Base-by-base conservation (phyloP, 1,140 invertebrate genomes). In the Cherax quadricarinatus region DNA sequence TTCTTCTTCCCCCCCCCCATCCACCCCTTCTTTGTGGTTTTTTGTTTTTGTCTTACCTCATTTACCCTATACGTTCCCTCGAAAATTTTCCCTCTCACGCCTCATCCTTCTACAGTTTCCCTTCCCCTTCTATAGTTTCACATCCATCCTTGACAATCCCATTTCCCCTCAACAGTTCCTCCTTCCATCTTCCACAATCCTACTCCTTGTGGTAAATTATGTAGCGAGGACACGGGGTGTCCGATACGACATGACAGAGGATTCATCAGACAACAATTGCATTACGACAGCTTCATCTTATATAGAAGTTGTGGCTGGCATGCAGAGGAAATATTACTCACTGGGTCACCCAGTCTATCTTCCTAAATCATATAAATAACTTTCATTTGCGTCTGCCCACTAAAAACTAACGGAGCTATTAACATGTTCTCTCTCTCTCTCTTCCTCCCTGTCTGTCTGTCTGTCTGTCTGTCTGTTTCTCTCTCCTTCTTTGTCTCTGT, bases 311-410 rank as follows among this genome's bases (percentile, higher is more conserved):
- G 18, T 21, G 53, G 51, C 57, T 93, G 88, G 87, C 92, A 93
- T 86, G 92, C 83, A 41, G 75, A 30, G 80, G 75, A 86, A 89
- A 86, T 89, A 89, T 89, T 86, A 89, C 75, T 93, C 88, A 79
- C 84, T 79, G 62, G 81, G 82, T 86, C 88, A 89, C 80, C 48
- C 70, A 24, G 73, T 93, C 87, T 41, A 89, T 92, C 86, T 92
- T 70, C 83, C 84, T 88, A 88, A 88, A 92, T 88, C 81, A 92
- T 41, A 92, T 30, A 88, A 88, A 92, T 78, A 88, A 79, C 87
- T 85, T 91, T 91, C 78, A 91, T 91, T 86, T 91, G 89, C 73
- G 79, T 86, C 84, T 66, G 83, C 60, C 85, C 57, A 75, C 60
- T 57, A 81, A 86, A 86, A 86, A 53, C 73, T 60, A 24, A 86